These are phyloP conservation scores for Chrysotoxum bicinctum DNA, from an alignment of 2,888 invertebrate genomes.

Conservation along the genomic window DNA sequence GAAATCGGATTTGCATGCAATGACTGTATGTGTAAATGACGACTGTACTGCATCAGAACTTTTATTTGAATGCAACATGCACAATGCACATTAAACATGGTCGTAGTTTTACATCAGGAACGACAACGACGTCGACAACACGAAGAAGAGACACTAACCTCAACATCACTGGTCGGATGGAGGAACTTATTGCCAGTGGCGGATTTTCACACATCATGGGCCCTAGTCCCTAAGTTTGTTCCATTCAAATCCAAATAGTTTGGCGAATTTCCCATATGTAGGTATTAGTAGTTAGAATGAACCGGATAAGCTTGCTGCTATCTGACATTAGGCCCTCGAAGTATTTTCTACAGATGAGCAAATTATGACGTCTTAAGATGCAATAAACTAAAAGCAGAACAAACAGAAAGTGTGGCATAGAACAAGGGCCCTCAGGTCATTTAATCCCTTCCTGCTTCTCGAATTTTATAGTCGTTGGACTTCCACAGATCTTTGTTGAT, in stretches of 20 bases:
- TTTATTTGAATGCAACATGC: slow-evolving; percentile 37
- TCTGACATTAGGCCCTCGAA: too few species aligned
- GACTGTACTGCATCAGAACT: slow-evolving; percentile 23
- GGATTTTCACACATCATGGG: not conserved
- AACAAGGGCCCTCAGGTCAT: not conserved
- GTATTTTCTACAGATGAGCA: too few species aligned
- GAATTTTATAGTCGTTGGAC: not conserved
- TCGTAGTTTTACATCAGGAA: not conserved
- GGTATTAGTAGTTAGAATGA: too few species aligned
- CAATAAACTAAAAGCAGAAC: too few species aligned
- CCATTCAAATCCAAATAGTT: not conserved
- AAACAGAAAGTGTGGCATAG: not conserved
- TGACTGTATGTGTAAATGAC: slow-evolving; percentile 2
- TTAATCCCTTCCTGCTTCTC: not conserved
- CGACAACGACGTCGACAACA: not conserved
- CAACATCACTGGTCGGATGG: not conserved
- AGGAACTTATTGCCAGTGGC: not conserved
- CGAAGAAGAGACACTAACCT: not conserved
- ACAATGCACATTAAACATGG: not conserved
- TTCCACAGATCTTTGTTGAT: slow-evolving; percentile 23
- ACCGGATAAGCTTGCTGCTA: too few species aligned
- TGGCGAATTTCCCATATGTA: too few species aligned
- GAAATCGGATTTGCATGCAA: slow-evolving; percentile 56
- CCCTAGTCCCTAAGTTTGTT: not conserved
- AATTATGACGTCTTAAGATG: too few species aligned